Evolutionary conservation across 2,888 invertebrate genomes (phyloP), one percentile per base, ranked within the genome.

Genomic region (Anthophora plumipes): DNA sequence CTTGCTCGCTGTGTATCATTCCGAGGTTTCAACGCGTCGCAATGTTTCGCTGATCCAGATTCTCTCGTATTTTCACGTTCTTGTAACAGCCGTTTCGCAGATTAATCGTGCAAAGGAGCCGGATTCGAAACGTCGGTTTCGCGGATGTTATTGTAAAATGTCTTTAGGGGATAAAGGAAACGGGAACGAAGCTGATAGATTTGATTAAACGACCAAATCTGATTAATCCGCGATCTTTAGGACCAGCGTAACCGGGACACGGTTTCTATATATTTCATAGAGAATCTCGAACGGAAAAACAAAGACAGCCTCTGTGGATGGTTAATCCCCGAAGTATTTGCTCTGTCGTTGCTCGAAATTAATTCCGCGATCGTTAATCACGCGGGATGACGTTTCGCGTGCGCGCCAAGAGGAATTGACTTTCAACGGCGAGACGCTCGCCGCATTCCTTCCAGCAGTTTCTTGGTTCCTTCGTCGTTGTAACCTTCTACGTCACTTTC

Each of bases 321-420:
- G 46, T 84, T 81, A 86, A 86, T 82, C 75, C 70, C 77, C 31
- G 48, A 72, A 86, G 86, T 79, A 80, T 73, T 83, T 77, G 59
- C 77, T 71, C 43, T 61, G 84, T 63, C 70, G 77, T 54, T 70
- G 67, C 70, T 75, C 64, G 79, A 84, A 84, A 86, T 86, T 86
- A 86, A 86, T 86, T 86, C 77, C 74, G 55, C 61, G 71, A 69
- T 84, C 86, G 84, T 86, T 86, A 86, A 86, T 86, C 85, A 86
- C 68, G 48, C 25, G 59, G 71, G 60, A 82, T 78, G 85, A 84
- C 84, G 84, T 82, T 78, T 80, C 82, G 60, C 54, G 70, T 74
- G 68, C 69, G 66, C 76, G 60, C 52, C 46, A 22, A 22, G 60
- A 54, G 79, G 78, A 85, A 84, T 84, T 78, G 84, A 66, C 84